These are phyloP conservation scores for Dynastes maya DNA, from an alignment of 2,888 invertebrate species.

Conservation along the genomic window DNA sequence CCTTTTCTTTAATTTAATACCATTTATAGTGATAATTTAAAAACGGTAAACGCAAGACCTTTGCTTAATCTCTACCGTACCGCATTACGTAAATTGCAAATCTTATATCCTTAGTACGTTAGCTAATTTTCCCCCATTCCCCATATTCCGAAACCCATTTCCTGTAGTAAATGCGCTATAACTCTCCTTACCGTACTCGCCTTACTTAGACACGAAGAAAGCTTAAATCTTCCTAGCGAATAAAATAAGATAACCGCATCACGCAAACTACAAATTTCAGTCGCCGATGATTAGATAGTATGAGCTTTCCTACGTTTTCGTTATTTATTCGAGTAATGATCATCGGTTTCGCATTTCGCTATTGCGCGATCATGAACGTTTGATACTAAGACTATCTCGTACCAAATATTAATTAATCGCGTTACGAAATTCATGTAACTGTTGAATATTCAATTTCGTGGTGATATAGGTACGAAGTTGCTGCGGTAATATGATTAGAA, in stretches of 20 bases:
- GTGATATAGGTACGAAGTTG: background rate
- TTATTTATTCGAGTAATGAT: constrained; percentile 5
- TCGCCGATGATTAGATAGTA: background rate
- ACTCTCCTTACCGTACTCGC: too few species aligned
- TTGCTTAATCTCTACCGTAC: too few species aligned
- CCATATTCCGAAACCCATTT: too few species aligned
- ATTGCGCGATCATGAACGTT: background rate
- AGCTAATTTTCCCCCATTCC: too few species aligned
- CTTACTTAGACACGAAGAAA: background rate
- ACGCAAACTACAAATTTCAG: constrained; percentile 38
- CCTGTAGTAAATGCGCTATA: too few species aligned
- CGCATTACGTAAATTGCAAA: too few species aligned
- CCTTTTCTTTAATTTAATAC: too few species aligned
- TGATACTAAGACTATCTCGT: too few species aligned
- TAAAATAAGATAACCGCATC: constrained; percentile 13
- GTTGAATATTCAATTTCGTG: constrained; percentile 18
- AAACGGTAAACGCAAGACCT: too few species aligned
- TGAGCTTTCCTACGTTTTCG: background rate
- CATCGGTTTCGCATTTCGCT: background rate
- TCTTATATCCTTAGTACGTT: too few species aligned
- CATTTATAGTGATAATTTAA: too few species aligned
- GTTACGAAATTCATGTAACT: constrained; percentile 10
- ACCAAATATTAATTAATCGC: background rate
- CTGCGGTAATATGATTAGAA: background rate
- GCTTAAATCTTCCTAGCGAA: background rate